These are phyloP conservation scores for Corythaeola cristata DNA, from an alignment of 2,113 vertebrate genomes.

Conservation along the genomic window DNA sequence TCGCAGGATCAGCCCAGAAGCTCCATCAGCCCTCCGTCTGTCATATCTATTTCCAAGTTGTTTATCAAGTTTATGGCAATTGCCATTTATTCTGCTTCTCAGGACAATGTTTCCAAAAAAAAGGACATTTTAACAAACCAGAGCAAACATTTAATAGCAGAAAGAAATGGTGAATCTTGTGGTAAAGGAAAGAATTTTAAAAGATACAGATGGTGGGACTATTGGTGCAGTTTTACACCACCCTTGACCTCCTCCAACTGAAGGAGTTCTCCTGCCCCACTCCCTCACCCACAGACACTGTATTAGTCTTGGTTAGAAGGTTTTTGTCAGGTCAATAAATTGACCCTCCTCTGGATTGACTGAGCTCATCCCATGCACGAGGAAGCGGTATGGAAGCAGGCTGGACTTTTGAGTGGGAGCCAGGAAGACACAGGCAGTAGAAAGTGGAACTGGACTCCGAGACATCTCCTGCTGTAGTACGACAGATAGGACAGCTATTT, in stretches of 20 bases:
- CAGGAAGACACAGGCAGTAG: neutral
- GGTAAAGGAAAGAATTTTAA: neutral
- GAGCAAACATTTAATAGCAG: neutral
- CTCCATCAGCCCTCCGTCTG: neutral
- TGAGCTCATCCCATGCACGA: neutral
- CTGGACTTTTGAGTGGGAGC: accelerated
- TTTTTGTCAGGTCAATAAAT: neutral
- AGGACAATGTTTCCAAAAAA: accelerated
- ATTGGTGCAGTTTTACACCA: neutral
- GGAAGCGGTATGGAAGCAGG: neutral
- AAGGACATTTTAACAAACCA: neutral
- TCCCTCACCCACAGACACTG: neutral
- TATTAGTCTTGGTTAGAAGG: neutral
- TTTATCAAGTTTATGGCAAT: neutral
- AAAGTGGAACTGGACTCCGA: neutral
- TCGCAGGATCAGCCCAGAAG: neutral
- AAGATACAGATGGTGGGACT: neutral
- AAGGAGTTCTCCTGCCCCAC: neutral
- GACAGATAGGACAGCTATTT: neutral
- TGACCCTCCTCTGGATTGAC: neutral
- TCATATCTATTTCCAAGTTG: neutral
- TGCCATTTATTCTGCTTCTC: neutral
- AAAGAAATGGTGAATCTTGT: neutral
- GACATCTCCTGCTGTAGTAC: neutral
- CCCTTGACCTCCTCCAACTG: neutral